phyloP scores from a whole-genome alignment of 64 coral and sea anemone genomes.

The Actinia tenebrosa region DNA sequence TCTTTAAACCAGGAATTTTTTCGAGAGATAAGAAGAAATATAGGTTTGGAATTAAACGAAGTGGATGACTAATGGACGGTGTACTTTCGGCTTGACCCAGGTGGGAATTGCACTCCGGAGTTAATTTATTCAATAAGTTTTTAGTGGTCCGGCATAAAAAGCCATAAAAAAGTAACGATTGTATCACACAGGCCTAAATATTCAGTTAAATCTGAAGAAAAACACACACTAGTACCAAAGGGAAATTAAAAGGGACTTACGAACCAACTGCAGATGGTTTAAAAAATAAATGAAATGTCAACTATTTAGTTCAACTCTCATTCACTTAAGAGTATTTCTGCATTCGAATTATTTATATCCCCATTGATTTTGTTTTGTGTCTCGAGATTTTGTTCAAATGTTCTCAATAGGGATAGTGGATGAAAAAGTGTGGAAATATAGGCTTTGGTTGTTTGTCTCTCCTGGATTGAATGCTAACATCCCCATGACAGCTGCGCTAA shows the following conservation, averaged over 20 bases:
- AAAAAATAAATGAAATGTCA: conserved; percentile 6
- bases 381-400: conserved; percentile 4
- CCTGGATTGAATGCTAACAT: conserved; percentile 28
- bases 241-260: conserved; percentile 18
- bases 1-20: not conserved
- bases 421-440: conserved; percentile 9
- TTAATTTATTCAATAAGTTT: not conserved
- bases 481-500: conserved; percentile 10
- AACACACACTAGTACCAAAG: not conserved
- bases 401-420: not conserved
- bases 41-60: not conserved
- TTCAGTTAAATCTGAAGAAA: conserved; percentile 13
- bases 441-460: not conserved
- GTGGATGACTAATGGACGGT: not conserved
- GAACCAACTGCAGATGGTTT: not conserved
- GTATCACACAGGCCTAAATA: not conserved
- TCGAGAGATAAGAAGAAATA: not conserved
- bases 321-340: conserved; percentile 15
- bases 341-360: conserved; percentile 8
- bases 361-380: not conserved
- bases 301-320: conserved; percentile 7
- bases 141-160: not conserved
- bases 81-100: not conserved
- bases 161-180: not conserved
- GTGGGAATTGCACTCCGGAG: not conserved